These are phyloP conservation scores for Ammodytes dubius DNA, from an alignment of 2,113 vertebrate species.

Conservation along the genomic window DNA sequence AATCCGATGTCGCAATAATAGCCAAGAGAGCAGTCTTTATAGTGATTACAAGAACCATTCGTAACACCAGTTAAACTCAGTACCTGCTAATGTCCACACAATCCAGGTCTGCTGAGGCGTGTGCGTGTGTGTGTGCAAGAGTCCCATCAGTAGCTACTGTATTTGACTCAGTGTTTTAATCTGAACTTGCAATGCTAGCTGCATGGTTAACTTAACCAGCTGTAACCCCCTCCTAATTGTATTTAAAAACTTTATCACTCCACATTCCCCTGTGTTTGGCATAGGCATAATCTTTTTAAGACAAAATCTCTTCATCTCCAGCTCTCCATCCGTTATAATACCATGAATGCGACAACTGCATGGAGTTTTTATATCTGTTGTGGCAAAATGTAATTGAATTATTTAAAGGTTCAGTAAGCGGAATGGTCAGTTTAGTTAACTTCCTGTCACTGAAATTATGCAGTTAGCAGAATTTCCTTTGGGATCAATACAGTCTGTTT, in stretches of 20 bases:
- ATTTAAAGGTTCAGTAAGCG: too few species aligned
- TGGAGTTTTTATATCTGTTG: too few species aligned
- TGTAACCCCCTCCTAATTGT: background rate
- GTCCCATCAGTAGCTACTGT: slow-evolving; percentile 11
- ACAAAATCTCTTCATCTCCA: too few species aligned
- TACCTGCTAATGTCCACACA: slow-evolving; percentile 17
- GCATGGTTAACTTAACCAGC: background rate
- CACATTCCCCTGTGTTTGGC: background rate
- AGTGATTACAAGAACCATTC: slow-evolving; percentile 30
- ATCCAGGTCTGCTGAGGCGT: slow-evolving; percentile 4
- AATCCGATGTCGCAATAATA: slow-evolving; percentile 29
- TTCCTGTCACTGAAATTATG: too few species aligned
- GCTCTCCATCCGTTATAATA: too few species aligned
- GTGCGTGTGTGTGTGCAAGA: background rate
- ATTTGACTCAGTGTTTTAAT: slow-evolving; percentile 20
- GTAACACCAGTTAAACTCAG: slow-evolving; percentile 15
- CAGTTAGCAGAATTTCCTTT: too few species aligned
- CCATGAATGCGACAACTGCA: too few species aligned
- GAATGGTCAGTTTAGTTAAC: too few species aligned
- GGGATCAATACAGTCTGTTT: too few species aligned
- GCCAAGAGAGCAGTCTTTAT: slow-evolving; percentile 5
- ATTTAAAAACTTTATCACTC: background rate
- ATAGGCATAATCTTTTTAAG: background rate
- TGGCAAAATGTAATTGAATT: too few species aligned
- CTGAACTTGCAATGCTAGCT: slow-evolving; percentile 4